Percentiles rank a stretch among this genome's conserved stretches.
Conservation (phyloP, 64 coral and sea anemone genomes). For the Porites lutea region DNA sequence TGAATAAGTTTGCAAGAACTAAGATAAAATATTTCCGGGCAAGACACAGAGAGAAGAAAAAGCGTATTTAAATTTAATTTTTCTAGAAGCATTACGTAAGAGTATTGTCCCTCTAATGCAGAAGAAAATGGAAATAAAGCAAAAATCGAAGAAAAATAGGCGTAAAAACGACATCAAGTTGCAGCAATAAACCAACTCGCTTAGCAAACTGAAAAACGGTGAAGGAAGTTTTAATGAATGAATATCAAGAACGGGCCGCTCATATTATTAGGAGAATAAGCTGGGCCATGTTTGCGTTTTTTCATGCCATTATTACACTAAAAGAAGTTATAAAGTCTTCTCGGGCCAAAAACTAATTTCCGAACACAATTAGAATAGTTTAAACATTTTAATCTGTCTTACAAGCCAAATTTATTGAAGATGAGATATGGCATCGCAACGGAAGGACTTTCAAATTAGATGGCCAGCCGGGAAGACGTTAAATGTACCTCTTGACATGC, state of each 20-base stretch:
- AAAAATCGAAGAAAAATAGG: background rate
- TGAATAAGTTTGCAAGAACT: background rate
- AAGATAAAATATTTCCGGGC: constrained; percentile 22
- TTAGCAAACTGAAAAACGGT: background rate
- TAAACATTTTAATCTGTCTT: constrained; percentile 81
- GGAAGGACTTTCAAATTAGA: constrained; percentile 60
- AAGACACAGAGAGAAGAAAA: background rate
- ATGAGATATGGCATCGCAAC: constrained; percentile 51
- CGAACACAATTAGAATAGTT: constrained; percentile 88
- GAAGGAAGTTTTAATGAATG: background rate
- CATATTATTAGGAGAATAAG: background rate
- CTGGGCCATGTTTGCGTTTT: background rate
- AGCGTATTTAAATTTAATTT: constrained; percentile 14
- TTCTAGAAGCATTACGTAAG: background rate
- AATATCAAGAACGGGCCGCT: background rate
- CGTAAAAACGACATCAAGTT: background rate
- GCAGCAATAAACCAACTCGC: background rate
- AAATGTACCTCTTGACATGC: background rate
- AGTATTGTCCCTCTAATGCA: too few relatives aligned
- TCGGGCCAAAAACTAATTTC: constrained; percentile 73
- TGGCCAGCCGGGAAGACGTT: background rate
- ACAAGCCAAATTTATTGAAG: constrained; percentile 68
- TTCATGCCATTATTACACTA: background rate
- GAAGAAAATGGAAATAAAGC: background rate
- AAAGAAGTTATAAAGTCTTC: constrained; percentile 28